Conservation (phyloP, 2,888 invertebrate genomes). For the Cephus sareptanus region DNA sequence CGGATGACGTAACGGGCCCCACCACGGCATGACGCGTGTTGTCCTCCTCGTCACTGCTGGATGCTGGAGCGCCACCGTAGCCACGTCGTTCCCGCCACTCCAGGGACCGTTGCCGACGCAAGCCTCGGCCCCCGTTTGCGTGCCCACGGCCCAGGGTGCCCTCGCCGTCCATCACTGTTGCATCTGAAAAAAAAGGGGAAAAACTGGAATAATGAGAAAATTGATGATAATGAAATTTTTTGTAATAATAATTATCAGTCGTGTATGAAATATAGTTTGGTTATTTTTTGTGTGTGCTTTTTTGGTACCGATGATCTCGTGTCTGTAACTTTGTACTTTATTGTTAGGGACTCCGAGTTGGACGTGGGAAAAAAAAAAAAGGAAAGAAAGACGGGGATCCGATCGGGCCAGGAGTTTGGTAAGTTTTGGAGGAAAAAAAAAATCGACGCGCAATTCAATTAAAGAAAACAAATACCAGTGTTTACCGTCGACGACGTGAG, state of each 20-base stretch:
- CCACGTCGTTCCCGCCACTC: constrained; percentile 72
- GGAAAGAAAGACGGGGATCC: not conserved
- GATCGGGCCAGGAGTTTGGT: not conserved
- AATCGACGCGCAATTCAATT: constrained; percentile 38
- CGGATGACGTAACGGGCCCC: constrained; percentile 38
- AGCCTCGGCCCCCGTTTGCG: constrained; percentile 57
- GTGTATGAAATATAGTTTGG: not conserved
- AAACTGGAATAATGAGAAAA: not conserved
- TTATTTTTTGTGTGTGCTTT: not conserved
- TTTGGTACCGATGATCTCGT: not conserved
- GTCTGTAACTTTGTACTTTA: not conserved
- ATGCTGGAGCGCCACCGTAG: constrained; percentile 69
- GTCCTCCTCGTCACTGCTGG: constrained; percentile 56
- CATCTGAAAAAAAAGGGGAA: constrained; percentile 39
- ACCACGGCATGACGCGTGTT: constrained; percentile 50
- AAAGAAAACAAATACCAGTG: constrained; percentile 46
- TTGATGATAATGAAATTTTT: not conserved
- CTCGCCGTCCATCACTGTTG: constrained; percentile 58
- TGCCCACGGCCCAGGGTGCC: constrained; percentile 60
- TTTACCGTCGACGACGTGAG: constrained; percentile 36
- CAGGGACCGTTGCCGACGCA: constrained; percentile 70
- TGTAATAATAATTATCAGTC: not conserved
- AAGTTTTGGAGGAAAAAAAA: not conserved
- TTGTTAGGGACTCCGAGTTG: not conserved
- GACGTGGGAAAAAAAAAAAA: not conserved